phyloP scores from a whole-genome alignment of 2,888 invertebrate genomes.

The Pandemis corylana region DNA sequence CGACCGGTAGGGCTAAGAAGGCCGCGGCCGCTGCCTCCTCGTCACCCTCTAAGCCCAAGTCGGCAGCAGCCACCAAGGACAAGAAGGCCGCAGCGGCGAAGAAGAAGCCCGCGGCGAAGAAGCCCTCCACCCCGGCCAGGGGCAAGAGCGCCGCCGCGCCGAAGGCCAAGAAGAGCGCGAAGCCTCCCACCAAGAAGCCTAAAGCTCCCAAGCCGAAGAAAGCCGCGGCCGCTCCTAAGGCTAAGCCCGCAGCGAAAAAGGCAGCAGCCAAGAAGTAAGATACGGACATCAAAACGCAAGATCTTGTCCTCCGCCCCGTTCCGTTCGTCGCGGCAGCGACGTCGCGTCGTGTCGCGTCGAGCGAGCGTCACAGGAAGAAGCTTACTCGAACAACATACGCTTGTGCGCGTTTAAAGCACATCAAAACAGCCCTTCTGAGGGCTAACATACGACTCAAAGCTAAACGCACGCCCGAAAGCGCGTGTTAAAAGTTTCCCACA shows the following conservation, averaged over 20 bases:
- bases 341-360: background rate
- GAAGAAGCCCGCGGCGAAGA: constrained; percentile 43
- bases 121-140: constrained; percentile 46
- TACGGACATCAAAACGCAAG: background rate
- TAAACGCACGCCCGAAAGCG: background rate
- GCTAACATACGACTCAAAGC: constrained; percentile 19
- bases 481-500: constrained; percentile 7
- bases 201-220: constrained; percentile 69
- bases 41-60: constrained; percentile 44
- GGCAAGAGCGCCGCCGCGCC: constrained; percentile 51
- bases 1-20: constrained; percentile 49
- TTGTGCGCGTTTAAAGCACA: constrained; percentile 25
- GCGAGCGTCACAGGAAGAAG: background rate
- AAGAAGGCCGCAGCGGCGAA: constrained; percentile 48
- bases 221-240: constrained; percentile 51
- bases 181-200: constrained; percentile 66
- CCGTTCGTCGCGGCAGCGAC: background rate
- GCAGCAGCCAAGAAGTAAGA: constrained; percentile 37
- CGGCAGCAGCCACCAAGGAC: constrained; percentile 47
- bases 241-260: constrained; percentile 48
- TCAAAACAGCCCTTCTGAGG: constrained; percentile 33
- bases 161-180: constrained; percentile 62
- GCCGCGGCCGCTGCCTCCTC: constrained; percentile 47
- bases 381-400: constrained; percentile 13
- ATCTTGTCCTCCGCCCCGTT: background rate